Evolutionary conservation across 2,797 vertebrate species (phyloP).

Genomic region (Etheostoma perlongum): DNA sequence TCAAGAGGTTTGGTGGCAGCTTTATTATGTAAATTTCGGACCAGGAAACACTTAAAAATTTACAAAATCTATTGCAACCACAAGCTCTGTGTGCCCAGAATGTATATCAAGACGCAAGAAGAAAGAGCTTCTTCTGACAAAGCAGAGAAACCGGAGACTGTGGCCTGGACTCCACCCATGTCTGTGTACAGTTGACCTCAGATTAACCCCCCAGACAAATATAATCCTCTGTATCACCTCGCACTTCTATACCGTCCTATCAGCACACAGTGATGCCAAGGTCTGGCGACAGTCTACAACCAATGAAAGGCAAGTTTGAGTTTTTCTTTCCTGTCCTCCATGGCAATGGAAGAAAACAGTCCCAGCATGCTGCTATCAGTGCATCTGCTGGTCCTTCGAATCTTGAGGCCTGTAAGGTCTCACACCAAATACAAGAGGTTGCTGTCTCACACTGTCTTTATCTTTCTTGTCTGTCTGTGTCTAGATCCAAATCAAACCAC

Average conservation of each 20-base stretch:
- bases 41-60: conserved; percentile 14
- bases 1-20: conserved; percentile 17
- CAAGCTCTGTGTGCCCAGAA: neutral
- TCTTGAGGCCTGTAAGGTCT: conserved; percentile 44
- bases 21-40: neutral
- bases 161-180: conserved; percentile 58
- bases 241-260: conserved; percentile 50
- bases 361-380: conserved; percentile 71
- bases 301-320: conserved; percentile 60
- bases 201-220: conserved; percentile 72
- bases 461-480: conserved; percentile 49
- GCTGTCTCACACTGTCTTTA: conserved; percentile 39
- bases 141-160: conserved; percentile 63
- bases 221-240: conserved; percentile 68
- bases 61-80: neutral
- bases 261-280: conserved; percentile 58
- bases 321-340: conserved; percentile 43
- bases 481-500: conserved; percentile 67
- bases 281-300: conserved; percentile 65
- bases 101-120: conserved; percentile 19
- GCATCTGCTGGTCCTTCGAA: conserved; percentile 55
- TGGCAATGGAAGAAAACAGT: conserved; percentile 58
- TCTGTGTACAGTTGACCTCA: conserved; percentile 71
- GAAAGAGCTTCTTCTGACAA: conserved; percentile 54
- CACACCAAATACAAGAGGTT: conserved; percentile 31